Evolutionary conservation across 2,113 vertebrate species (phyloP).

Genomic region (Plectropomus leopardus): DNA sequence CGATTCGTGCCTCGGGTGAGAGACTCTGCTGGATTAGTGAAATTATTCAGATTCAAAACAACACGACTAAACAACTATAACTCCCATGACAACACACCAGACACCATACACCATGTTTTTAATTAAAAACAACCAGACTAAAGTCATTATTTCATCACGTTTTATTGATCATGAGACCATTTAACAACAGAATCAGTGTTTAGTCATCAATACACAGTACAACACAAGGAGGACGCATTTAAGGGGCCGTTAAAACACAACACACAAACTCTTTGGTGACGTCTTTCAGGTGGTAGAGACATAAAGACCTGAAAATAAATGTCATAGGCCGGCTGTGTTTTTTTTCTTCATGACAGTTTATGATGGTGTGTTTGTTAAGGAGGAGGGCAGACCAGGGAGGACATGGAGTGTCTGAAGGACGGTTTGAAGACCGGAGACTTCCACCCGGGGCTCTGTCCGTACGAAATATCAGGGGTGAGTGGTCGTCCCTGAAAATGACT

Average conservation of each 20-base stretch:
- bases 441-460: slow-evolving; percentile 58
- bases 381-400: slow-evolving; percentile 60
- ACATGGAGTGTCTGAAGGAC: slow-evolving; percentile 68
- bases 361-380: slow-evolving; percentile 36
- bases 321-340: slow-evolving; percentile 1
- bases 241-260: neutral
- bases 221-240: neutral
- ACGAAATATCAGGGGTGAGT: slow-evolving; percentile 53
- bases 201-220: neutral
- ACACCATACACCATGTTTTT: no score
- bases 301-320: neutral
- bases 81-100: neutral
- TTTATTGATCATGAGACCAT: slow-evolving; percentile 16
- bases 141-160: neutral
- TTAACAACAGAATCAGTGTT: slow-evolving; percentile 7
- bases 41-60: slow-evolving; percentile 19
- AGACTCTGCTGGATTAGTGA: slow-evolving; percentile 28
- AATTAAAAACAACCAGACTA: neutral
- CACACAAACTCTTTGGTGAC: neutral
- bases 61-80: neutral
- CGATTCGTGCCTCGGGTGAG: slow-evolving; percentile 21
- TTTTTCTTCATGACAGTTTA: neutral
- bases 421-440: slow-evolving; percentile 76
- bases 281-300: neutral
- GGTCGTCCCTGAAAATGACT: slow-evolving; percentile 60